Base-by-base conservation (phyloP, 2,113 vertebrate species). In the Phaethornis superciliosus region DNA sequence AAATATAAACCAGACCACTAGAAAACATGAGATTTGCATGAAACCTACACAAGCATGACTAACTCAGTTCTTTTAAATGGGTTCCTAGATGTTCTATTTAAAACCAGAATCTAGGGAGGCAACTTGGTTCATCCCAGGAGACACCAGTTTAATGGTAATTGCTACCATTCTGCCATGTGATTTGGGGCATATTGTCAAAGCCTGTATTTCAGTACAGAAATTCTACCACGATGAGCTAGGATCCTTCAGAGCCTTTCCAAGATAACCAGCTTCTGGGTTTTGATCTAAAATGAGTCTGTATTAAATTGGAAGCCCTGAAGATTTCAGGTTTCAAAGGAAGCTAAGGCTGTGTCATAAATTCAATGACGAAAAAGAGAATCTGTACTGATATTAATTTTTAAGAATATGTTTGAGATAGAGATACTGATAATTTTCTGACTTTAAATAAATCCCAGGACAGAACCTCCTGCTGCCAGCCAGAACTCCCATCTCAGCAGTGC, bases 381-480 rank as follows among this genome's bases (percentile, higher is more conserved):
- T 42, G 10, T 70, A 67, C 52, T 59, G 47, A 28, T 68, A 26
- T 3, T 9, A 63, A 60, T 65, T 84, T 87, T 15, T 22, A 33
- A 44, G 26, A 33, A 16, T 4, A 54, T 20, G 23, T 32, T 86
- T 79, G 12, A 24, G 68, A 32, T 23, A 67, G 65, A 58, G 8
- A 33, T 5, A 20, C 44, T 88, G 9, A 78, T 62, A 52, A 3
- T 67, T 84, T 62, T 81, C 56, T 81, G 76, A 44, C 3, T 35
- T 81, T 85, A 28, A 86, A 60, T 63, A 5, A 37, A 69, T 28
- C 56, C 22, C 85, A 98, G 99, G 98, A 44, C 94, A 95, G 46
- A 98, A 98, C 93, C 96, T 98, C 12, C 94, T 99, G 32, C 68
- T 52, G 60, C 98, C 98, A 4, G 89, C 98, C 35, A 93, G 97